These are phyloP conservation scores for Drepanosiphum platanoidis DNA, from an alignment of 2,888 invertebrate genomes.

Conservation along the genomic window DNA sequence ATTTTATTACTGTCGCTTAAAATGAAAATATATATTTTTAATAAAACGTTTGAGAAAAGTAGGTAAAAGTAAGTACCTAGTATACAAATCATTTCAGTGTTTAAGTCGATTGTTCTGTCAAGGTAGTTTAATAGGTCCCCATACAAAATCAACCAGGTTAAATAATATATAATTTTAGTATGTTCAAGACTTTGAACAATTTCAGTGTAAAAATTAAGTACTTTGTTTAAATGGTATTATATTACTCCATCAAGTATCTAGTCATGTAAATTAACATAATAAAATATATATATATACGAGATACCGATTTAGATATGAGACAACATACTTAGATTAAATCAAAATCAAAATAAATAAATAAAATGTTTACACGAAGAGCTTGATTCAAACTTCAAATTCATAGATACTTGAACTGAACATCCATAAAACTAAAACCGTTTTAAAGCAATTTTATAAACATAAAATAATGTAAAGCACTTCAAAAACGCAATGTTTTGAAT, in stretches of 20 bases:
- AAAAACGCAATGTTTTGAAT: too few species aligned
- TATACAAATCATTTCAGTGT: neutral
- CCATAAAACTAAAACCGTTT: too few species aligned
- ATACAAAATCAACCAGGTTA: neutral
- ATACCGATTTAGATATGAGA: neutral
- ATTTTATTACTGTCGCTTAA: neutral
- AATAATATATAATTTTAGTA: neutral
- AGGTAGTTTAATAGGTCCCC: neutral
- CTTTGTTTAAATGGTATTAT: neutral
- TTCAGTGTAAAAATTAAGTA: neutral
- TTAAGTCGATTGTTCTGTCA: neutral
- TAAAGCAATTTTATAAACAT: too few species aligned
- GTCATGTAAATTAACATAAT: neutral
- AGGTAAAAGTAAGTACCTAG: neutral
- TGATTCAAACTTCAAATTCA: too few species aligned
- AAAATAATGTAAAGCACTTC: too few species aligned
- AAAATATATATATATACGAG: neutral
- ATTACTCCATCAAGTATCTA: neutral
- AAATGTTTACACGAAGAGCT: too few species aligned
- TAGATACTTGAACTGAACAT: too few species aligned
- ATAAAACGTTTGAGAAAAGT: neutral
- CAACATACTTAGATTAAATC: neutral
- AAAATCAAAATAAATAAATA: too few species aligned
- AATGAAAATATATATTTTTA: neutral
- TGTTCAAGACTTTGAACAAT: neutral